Conservation (phyloP, 1,140 invertebrate species). For the Drosophila ohnishii region DNA sequence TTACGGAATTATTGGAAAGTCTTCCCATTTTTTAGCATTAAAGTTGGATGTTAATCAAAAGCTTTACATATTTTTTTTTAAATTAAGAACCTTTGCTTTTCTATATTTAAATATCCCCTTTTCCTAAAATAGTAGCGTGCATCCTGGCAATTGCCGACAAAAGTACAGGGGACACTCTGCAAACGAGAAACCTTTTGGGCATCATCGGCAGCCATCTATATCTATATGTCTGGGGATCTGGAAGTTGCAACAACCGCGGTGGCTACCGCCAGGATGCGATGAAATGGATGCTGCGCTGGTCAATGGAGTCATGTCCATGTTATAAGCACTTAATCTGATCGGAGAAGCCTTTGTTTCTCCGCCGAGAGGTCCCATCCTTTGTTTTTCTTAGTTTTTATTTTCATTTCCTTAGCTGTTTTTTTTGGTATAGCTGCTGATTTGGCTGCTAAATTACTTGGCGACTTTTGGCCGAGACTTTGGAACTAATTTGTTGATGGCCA, state of each 20-base stretch:
- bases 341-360: constrained; percentile 64
- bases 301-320: constrained; percentile 80
- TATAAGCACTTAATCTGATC: constrained; percentile 81
- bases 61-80: background rate
- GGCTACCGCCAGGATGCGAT: constrained; percentile 29
- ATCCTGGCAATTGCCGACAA: constrained; percentile 50
- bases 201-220: constrained; percentile 43
- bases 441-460: constrained; percentile 70
- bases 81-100: background rate
- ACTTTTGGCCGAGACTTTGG: constrained; percentile 39
- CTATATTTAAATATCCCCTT: background rate
- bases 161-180: constrained; percentile 34
- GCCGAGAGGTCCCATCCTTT: constrained; percentile 23
- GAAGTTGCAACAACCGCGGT: constrained; percentile 10
- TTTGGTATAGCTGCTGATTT: constrained; percentile 8
- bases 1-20: background rate
- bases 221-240: constrained; percentile 49
- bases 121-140: constrained; percentile 21
- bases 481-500: constrained; percentile 70
- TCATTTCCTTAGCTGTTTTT: background rate
- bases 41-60: too few relatives aligned
- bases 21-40: too few relatives aligned
- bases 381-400: constrained; percentile 10
- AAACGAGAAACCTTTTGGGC: constrained; percentile 12
- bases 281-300: constrained; percentile 48